Conservation (phyloP, 1,140 invertebrate genomes). For the Pachypsylla venusta region DNA sequence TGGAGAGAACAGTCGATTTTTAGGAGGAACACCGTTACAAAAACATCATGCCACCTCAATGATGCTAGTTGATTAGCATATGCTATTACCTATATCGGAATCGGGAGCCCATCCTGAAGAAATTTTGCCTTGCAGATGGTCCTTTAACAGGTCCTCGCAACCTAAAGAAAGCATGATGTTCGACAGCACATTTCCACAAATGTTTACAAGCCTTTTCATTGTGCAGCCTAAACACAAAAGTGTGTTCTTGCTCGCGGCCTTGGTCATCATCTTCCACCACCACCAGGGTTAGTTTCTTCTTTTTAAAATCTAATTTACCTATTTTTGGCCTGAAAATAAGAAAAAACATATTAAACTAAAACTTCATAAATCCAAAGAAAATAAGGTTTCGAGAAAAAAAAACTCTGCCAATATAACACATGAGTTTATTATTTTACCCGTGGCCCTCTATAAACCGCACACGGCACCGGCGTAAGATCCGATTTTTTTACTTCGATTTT, state of each 20-base stretch:
- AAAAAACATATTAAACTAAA: too few species aligned
- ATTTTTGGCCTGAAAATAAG: slow-evolving; percentile 97
- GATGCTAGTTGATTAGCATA: too few species aligned
- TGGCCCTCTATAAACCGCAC: too few species aligned
- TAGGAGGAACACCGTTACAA: neutral
- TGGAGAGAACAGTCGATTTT: neutral
- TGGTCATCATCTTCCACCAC: slow-evolving; percentile 95
- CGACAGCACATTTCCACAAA: slow-evolving; percentile 98
- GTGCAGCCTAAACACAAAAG: slow-evolving; percentile 75
- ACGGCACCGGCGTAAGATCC: too few species aligned
- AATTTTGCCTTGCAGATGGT: slow-evolving; percentile 78
- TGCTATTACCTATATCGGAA: slow-evolving; percentile 81
- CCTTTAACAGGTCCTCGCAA: slow-evolving; percentile 79
- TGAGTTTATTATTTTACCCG: too few species aligned
- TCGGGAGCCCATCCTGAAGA: slow-evolving; percentile 91
- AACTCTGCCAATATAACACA: too few species aligned
- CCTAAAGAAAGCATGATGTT: slow-evolving; percentile 97
- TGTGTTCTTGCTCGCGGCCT: slow-evolving; percentile 80
- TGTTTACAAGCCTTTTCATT: slow-evolving; percentile 99
- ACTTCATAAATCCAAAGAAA: too few species aligned
- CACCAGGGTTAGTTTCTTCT: slow-evolving; percentile 85
- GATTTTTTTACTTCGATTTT: too few species aligned
- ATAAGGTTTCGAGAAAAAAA: too few species aligned
- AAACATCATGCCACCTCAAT: too few species aligned
- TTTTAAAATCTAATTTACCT: slow-evolving; percentile 84